Base-by-base conservation (phyloP, 2,797 vertebrate genomes). In the Schizothorax lantsangensis region DNA sequence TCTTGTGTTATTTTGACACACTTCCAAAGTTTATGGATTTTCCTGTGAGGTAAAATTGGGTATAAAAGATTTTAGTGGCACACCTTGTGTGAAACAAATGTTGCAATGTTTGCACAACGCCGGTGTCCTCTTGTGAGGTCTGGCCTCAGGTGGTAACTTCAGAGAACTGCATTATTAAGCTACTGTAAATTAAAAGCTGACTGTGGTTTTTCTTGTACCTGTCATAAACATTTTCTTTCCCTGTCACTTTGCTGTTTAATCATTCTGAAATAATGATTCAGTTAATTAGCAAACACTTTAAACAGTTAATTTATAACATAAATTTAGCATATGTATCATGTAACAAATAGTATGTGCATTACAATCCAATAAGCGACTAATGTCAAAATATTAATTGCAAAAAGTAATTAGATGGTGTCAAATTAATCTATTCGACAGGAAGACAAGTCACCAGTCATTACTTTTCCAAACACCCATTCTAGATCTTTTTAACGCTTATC, bases 1-100 rank as follows among this genome's bases (percentile, higher is more conserved):
- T 90, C 84, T 92, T 89, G 91, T 91, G 93, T 93, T 95, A 95
- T 96, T 95, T 96, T 95, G 94, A 95, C 95, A 95, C 95, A 92
- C 94, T 94, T 95, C 91, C 94, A 94, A 91, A 90, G 93, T 96
- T 96, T 95, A 96, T 95, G 92, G 94, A 95, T 95, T 94, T 95
- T 89, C 95, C 94, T 92, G 92, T 93, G 91, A 86, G 92, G 94
- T 93, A 91, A 95, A 94, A 92, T 94, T 93, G 92, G 89, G 89
- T 93, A 91, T 93, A 92, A 94, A 94, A 90, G 91, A 64, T 92
- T 85, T 88, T 91, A 93, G 92, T 84, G 89, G 89, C 89, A 94
- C 94, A 94, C 93, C 93, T 95, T 95, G 93, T 93, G 90, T 90
- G 90, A 91, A 94, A 92, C 92, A 94, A 94, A 93, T 91, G 92